A percentile compares a stretch with the other conserved stretches of the same genome.
phyloP scores from a whole-genome alignment of 2,888 invertebrate species.

The Leptopilina syphax region DNA sequence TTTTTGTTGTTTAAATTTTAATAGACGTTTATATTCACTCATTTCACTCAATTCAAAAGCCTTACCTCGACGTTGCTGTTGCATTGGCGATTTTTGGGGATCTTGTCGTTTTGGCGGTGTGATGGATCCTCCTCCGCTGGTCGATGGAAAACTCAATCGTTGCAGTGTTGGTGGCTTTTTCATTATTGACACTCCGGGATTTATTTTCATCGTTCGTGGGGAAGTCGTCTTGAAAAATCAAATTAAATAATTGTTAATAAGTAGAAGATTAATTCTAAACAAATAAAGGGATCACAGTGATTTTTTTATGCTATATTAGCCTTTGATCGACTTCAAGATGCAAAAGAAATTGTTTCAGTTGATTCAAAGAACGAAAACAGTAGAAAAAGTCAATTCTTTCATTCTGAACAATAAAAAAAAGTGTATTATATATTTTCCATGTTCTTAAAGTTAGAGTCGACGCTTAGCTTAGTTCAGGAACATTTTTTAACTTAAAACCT shows the following conservation, averaged over 20 bases:
- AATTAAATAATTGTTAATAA: not conserved
- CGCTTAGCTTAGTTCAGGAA: too few relatives aligned
- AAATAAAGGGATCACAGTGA: too few relatives aligned
- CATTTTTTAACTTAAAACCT: too few relatives aligned
- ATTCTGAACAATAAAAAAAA: too few relatives aligned
- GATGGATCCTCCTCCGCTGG: slow-evolving; percentile 54
- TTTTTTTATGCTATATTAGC: too few relatives aligned
- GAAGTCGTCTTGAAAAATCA: slow-evolving; percentile 56
- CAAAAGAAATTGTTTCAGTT: too few relatives aligned
- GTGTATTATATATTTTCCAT: too few relatives aligned
- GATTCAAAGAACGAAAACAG: not conserved
- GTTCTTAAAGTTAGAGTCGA: too few relatives aligned
- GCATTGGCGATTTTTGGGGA: slow-evolving; percentile 78
- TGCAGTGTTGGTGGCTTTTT: slow-evolving; percentile 74
- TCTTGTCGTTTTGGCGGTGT: slow-evolving; percentile 72
- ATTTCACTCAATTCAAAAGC: slow-evolving; percentile 87
- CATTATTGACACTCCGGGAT: slow-evolving; percentile 73
- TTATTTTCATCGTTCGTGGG: slow-evolving; percentile 67
- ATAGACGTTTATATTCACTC: slow-evolving; percentile 85
- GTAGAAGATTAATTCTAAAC: not conserved
- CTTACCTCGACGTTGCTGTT: slow-evolving; percentile 79
- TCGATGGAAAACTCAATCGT: slow-evolving; percentile 65
- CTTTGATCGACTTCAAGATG: too few relatives aligned
- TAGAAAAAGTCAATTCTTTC: not conserved
- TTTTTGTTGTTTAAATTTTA: slow-evolving; percentile 77